Conservation (phyloP, 2,888 invertebrate species). For the Lithophane semibrunnea region DNA sequence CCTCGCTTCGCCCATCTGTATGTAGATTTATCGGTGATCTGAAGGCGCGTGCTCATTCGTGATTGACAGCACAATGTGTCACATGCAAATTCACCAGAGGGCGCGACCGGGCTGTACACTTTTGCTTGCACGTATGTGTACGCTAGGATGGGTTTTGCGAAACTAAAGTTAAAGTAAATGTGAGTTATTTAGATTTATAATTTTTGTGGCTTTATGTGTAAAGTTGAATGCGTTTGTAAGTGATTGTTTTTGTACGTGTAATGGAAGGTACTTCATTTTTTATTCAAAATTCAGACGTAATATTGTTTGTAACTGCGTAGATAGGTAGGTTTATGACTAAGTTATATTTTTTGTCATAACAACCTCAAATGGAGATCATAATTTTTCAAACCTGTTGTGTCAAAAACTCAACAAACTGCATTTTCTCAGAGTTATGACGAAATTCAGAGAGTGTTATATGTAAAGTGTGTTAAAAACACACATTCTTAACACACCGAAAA, state of each 20-base stretch:
- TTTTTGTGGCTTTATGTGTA: constrained; percentile 59
- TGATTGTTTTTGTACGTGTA: constrained; percentile 48
- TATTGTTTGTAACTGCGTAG: not conserved
- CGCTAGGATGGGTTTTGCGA: constrained; percentile 52
- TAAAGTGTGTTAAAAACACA: constrained; percentile 39
- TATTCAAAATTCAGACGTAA: constrained; percentile 4
- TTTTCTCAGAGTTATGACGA: constrained; percentile 32
- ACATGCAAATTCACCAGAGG: constrained; percentile 79
- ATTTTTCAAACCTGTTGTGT: not conserved
- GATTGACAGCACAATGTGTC: constrained; percentile 87
- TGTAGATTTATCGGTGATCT: constrained; percentile 79
- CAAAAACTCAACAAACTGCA: constrained; percentile 11
- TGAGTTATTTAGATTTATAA: constrained; percentile 58
- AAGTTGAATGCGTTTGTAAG: constrained; percentile 48
- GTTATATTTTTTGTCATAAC: not conserved
- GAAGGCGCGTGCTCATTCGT: constrained; percentile 76
- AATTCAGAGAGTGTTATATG: constrained; percentile 15
- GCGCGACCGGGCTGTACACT: constrained; percentile 70
- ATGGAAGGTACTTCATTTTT: constrained; percentile 9
- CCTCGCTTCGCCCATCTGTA: constrained; percentile 71
- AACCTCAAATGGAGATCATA: not conserved
- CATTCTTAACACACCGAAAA: constrained; percentile 36
- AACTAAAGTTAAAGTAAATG: constrained; percentile 53
- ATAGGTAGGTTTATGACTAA: no score
- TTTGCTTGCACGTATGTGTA: constrained; percentile 63